Base-by-base conservation (phyloP, 2,888 invertebrate genomes). In the Parapristionchus giblindavisi region DNA sequence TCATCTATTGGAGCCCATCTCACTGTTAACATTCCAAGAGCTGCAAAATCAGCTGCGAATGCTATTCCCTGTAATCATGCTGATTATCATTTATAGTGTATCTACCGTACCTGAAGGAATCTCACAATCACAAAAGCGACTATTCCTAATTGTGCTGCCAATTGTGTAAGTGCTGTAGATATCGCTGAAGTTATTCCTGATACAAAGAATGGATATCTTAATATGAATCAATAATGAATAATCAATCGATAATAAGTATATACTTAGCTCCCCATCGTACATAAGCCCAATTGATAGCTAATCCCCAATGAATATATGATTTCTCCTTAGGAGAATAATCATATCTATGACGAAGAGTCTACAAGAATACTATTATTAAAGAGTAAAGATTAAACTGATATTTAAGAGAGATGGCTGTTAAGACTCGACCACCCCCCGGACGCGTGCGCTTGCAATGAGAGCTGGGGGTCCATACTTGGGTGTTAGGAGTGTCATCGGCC, bases 1-100 rank as follows among this genome's bases (percentile, higher is more conserved):
- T 85, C 83, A 21, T 73, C 51, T 0, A 85, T 76, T 4, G 84
- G 81, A 0, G 85, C 85, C 85, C 85, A 85, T 65, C 84, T 58
- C 38, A 77, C 76, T 24, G 76, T 75, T 24, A 80, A 36, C 54
- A 80, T 77, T 6, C 80, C 80, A 36, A 80, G 77, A 14, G 80
- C 81, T 24, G 80, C 80, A 70, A 80, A 80, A 71, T 80, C 80
- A 29, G 78, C 80, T 1, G 79, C 78, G 63, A 78, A 80, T 1
- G 75, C 51, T 14, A 80, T 66, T 3, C 80, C 80, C 79, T 79
- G 36, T 54, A 68, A 34, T 17, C 5, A 21, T 60, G 4, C 5
- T 8, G 17, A 3, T 29, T 27, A 66, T 48, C 24, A n/a, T n/a
- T 66, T 61, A 24, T 11, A 36, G 11, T 34, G 61, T 61, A 14